Conservation (phyloP, 2,888 invertebrate species). For the Drosophila mayaguana region DNA sequence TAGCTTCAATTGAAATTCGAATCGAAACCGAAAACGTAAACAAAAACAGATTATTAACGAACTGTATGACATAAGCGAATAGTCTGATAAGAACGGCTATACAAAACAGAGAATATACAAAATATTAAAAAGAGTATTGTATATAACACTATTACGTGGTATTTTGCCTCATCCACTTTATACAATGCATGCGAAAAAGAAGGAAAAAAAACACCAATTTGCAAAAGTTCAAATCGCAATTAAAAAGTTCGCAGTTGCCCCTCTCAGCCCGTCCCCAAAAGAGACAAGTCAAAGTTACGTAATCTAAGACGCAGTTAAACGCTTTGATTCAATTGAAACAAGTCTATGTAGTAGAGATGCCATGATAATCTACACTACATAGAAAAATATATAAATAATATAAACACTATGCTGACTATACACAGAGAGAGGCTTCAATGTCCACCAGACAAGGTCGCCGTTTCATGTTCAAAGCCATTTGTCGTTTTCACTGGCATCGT, state of each 20-base stretch:
- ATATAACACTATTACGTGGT: constrained; percentile 10
- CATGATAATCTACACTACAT: constrained; percentile 16
- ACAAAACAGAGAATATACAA: constrained; percentile 26
- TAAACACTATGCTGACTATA: not conserved
- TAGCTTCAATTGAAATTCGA: constrained; percentile 37
- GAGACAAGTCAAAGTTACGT: constrained; percentile 56
- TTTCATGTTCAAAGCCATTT: constrained; percentile 56
- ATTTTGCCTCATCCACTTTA: constrained; percentile 12
- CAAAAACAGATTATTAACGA: constrained; percentile 62
- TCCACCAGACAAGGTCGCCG: constrained; percentile 55
- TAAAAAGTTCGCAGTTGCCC: constrained; percentile 36
- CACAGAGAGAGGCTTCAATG: constrained; percentile 37
- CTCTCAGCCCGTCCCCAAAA: not conserved
- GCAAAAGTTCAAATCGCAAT: constrained; percentile 52
- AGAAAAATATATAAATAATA: not conserved
- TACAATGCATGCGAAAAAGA: constrained; percentile 29
- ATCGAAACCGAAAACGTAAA: constrained; percentile 68
- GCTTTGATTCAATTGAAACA: constrained; percentile 57
- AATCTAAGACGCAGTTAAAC: constrained; percentile 71
- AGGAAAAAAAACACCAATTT: constrained; percentile 5
- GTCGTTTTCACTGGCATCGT: constrained; percentile 68
- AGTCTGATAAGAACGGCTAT: constrained; percentile 54
- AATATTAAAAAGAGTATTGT: constrained; percentile 6
- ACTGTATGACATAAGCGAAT: constrained; percentile 43
- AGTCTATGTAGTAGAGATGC: constrained; percentile 22